These are phyloP conservation scores for Sapayoa aenigma DNA, from an alignment of 2,113 vertebrate genomes.

Conservation along the genomic window DNA sequence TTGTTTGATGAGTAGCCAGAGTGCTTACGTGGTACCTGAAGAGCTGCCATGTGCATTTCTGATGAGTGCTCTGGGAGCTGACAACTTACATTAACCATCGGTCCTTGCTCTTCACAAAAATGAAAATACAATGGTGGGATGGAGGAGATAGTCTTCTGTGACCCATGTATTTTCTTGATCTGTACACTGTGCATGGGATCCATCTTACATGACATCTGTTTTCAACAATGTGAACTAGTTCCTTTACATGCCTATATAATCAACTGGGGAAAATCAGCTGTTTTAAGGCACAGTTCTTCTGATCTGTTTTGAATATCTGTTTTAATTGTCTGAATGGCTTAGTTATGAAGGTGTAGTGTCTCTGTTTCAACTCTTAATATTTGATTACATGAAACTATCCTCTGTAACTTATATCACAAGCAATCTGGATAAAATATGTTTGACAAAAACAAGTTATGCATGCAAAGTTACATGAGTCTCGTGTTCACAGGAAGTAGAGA, in stretches of 20 bases:
- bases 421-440: background rate
- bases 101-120: background rate
- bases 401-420: background rate
- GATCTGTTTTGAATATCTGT: background rate
- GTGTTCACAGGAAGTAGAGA: background rate
- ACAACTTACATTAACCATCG: background rate
- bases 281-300: background rate
- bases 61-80: background rate
- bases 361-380: background rate
- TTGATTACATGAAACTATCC: background rate
- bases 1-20: background rate
- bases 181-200: background rate
- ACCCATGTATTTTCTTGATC: background rate
- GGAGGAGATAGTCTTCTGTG: background rate
- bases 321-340: background rate
- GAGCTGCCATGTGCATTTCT: background rate
- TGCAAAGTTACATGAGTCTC: background rate
- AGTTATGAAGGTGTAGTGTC: background rate
- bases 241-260: background rate
- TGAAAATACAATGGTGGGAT: background rate
- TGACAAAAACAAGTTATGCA: background rate
- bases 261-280: background rate
- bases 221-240: background rate
- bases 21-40: background rate
- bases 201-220: background rate